phyloP scores from a whole-genome alignment of 2,113 vertebrate species.

The Telmatochromis sp. region DNA sequence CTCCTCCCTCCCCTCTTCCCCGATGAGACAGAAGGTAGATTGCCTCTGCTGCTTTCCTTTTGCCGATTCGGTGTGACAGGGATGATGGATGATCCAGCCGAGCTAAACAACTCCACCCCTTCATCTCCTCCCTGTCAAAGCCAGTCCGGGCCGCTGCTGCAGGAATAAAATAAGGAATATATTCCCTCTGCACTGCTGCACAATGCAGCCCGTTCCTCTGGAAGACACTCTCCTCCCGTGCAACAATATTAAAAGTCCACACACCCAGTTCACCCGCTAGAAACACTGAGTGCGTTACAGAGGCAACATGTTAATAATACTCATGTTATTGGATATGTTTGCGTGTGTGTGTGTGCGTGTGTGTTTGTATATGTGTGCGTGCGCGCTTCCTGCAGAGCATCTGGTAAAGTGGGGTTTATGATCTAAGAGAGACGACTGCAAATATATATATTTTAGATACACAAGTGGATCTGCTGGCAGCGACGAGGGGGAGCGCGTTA shows the following conservation, averaged over 20 bases:
- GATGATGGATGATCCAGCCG: constrained; percentile 95
- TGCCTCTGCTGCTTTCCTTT: constrained; percentile 82
- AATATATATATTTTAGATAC: constrained; percentile 22
- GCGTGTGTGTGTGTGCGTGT: background rate
- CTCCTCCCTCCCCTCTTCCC: constrained; percentile 10
- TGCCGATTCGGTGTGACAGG: constrained; percentile 89
- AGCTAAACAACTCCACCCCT: constrained; percentile 87
- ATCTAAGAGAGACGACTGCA: background rate
- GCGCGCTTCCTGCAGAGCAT: background rate
- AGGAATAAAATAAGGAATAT: constrained; percentile 77
- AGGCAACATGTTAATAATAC: constrained; percentile 64
- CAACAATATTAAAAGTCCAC: constrained; percentile 60
- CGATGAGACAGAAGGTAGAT: constrained; percentile 90
- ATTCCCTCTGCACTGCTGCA: constrained; percentile 60
- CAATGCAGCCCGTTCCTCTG: constrained; percentile 45
- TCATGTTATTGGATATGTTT: constrained; percentile 29
- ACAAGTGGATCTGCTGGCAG: background rate
- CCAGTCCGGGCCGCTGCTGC: constrained; percentile 80
- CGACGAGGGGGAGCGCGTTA: background rate
- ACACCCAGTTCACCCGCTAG: background rate
- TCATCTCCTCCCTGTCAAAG: constrained; percentile 85
- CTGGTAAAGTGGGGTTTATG: constrained; percentile 6
- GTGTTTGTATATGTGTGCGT: background rate
- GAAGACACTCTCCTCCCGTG: constrained; percentile 17
- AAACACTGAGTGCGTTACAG: constrained; percentile 11